Percentiles rank a stretch among this genome's conserved stretches.
These are phyloP conservation scores for Epinephelus lanceolatus DNA, from an alignment of 2,113 vertebrate genomes.

Conservation along the genomic window DNA sequence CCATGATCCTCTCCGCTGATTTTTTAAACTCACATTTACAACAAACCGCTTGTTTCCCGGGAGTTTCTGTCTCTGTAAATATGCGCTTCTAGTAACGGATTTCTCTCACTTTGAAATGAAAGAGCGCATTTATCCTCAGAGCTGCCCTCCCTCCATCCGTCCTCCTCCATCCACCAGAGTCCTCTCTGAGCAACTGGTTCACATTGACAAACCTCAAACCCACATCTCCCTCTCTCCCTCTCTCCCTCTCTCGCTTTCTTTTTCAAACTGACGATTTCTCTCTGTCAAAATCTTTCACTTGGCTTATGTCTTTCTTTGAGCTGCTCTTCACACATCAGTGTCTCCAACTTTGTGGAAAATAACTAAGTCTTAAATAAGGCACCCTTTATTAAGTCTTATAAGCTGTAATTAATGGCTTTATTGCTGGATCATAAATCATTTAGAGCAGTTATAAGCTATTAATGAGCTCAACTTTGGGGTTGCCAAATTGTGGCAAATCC, in stretches of 20 bases:
- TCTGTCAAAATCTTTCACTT: slow-evolving; percentile 7
- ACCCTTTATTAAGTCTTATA: too few species aligned
- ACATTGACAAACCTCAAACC: slow-evolving; percentile 68
- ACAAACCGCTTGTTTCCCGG: not conserved
- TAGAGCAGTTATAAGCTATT: not conserved
- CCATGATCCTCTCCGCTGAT: slow-evolving; percentile 10
- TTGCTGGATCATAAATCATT: not conserved
- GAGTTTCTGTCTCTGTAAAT: slow-evolving; percentile 3
- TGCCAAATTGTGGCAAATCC: not conserved
- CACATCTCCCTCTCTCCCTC: slow-evolving; percentile 51
- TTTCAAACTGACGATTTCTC: slow-evolving; percentile 13
- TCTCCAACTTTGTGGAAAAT: not conserved
- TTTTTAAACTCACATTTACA: not conserved
- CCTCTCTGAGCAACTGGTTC: slow-evolving; percentile 65
- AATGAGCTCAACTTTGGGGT: not conserved
- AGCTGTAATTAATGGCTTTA: not conserved
- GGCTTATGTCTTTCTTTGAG: not conserved
- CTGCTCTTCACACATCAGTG: not conserved
- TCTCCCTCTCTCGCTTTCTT: slow-evolving; percentile 21
- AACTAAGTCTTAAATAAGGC: not conserved
- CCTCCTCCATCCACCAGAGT: slow-evolving; percentile 60
- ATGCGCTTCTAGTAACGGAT: slow-evolving; percentile 26
- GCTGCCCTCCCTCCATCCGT: slow-evolving; percentile 53
- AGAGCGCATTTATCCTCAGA: slow-evolving; percentile 81
- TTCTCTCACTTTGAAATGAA: slow-evolving; percentile 76